Conservation (phyloP, 2,888 invertebrate species). For the Acanthosepion pharaonis region DNA sequence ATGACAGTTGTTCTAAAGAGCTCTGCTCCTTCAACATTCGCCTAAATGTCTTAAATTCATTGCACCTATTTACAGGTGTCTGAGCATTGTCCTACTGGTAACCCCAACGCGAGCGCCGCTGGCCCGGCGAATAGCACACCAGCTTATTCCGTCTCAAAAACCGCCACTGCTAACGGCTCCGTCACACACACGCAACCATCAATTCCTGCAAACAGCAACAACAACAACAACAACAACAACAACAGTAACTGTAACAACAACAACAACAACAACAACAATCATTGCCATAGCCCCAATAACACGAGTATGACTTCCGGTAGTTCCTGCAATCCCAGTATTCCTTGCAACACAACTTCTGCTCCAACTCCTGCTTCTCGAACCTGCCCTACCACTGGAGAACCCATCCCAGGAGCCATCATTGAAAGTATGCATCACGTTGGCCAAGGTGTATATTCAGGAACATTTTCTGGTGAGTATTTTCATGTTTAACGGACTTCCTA, state of each 20-base stretch:
- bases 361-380: neutral
- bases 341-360: neutral
- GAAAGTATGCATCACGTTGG: conserved; percentile 95
- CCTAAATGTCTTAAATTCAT: too few species aligned
- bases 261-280: neutral
- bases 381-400: neutral
- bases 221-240: neutral
- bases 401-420: conserved; percentile 83
- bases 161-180: neutral
- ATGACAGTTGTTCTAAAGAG: too few species aligned
- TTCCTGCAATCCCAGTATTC: neutral
- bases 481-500: neutral
- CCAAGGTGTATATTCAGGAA: conserved; percentile 95
- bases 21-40: too few species aligned
- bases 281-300: neutral
- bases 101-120: conserved; percentile 35
- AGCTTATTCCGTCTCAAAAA: conserved; percentile 51
- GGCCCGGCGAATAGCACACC: conserved; percentile 49
- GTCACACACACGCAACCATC: neutral
- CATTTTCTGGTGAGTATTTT: conserved; percentile 82
- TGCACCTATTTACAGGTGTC: conserved; percentile 21
- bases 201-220: neutral
- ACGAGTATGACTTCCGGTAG: neutral
- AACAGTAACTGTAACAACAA: neutral
- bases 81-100: conserved; percentile 40